Conservation (phyloP, 2,888 invertebrate species). For the Plagodis pulveraria region DNA sequence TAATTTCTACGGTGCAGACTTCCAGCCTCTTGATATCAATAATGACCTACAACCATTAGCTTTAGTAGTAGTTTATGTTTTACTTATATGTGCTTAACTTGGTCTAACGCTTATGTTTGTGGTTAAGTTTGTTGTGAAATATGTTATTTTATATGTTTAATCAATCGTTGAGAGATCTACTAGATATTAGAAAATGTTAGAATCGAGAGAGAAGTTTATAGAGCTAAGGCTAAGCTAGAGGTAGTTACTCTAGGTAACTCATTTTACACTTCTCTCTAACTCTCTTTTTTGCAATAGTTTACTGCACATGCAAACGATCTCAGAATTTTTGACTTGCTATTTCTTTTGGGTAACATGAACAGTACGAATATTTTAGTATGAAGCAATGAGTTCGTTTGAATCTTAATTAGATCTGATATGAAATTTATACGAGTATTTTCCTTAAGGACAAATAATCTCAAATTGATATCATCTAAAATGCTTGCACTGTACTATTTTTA, state of each 20-base stretch:
- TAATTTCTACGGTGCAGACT: no score
- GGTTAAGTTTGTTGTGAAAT: conserved; percentile 27
- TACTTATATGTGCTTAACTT: conserved; percentile 22
- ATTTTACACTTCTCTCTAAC: no score
- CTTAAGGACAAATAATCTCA: no score
- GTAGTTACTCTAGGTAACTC: no score
- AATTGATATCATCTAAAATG: background rate
- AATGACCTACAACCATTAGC: conserved; percentile 3
- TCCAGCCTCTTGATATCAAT: background rate
- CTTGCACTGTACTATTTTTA: background rate
- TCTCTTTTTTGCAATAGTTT: background rate
- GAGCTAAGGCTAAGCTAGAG: no score
- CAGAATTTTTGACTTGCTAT: conserved; percentile 1
- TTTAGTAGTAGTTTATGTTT: conserved; percentile 5
- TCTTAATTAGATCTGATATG: background rate
- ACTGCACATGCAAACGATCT: background rate
- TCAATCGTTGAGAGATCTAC: no score
- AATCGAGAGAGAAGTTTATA: no score
- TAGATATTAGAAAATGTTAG: background rate
- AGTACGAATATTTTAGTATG: conserved; percentile 1
- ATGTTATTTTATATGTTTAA: background rate
- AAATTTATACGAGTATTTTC: no score
- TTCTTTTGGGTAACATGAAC: background rate
- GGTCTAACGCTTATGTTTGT: conserved; percentile 42
- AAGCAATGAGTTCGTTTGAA: background rate